Percentiles rank a stretch among this genome's conserved stretches.
phyloP scores from a whole-genome alignment of 2,797 vertebrate genomes.

The Eulemur mongoz region DNA sequence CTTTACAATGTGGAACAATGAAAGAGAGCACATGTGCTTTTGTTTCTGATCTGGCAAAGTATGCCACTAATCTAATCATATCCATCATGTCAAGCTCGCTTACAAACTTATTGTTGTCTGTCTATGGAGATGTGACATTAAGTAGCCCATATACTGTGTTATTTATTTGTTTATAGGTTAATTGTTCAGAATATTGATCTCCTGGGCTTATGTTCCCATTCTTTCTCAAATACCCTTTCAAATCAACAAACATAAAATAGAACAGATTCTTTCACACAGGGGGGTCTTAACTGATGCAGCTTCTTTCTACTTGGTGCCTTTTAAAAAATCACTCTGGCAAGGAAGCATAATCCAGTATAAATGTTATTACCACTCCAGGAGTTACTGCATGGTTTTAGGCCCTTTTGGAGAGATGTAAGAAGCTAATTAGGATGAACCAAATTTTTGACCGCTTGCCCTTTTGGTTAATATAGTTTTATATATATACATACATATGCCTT shows the following conservation, averaged over 20 bases:
- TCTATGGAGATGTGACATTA: conserved; percentile 66
- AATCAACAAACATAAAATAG: conserved; percentile 69
- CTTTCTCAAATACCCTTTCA: conserved; percentile 69
- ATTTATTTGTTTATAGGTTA: conserved; percentile 79
- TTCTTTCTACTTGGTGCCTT: conserved; percentile 36
- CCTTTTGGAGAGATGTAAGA: background rate
- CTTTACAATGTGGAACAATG: background rate
- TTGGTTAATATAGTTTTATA: background rate
- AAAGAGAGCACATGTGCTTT: background rate
- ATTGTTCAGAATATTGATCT: conserved; percentile 77
- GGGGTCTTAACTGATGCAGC: conserved; percentile 58
- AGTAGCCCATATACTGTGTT: conserved; percentile 64
- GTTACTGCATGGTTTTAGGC: background rate
- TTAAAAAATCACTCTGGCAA: conserved; percentile 45
- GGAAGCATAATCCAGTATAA: conserved; percentile 8
- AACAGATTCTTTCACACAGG: conserved; percentile 51
- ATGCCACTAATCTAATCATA: conserved; percentile 9
- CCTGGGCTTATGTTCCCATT: conserved; percentile 64
- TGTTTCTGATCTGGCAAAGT: conserved; percentile 26
- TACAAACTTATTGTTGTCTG: conserved; percentile 59
- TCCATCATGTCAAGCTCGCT: conserved; percentile 36
- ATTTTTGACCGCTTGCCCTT: conserved; percentile 11
- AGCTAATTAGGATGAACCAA: background rate
- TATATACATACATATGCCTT: background rate
- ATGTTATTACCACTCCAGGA: background rate